Evolutionary conservation across 2,797 vertebrate species (phyloP).

Genomic region (Ctenochaetus hawaiiensis): DNA sequence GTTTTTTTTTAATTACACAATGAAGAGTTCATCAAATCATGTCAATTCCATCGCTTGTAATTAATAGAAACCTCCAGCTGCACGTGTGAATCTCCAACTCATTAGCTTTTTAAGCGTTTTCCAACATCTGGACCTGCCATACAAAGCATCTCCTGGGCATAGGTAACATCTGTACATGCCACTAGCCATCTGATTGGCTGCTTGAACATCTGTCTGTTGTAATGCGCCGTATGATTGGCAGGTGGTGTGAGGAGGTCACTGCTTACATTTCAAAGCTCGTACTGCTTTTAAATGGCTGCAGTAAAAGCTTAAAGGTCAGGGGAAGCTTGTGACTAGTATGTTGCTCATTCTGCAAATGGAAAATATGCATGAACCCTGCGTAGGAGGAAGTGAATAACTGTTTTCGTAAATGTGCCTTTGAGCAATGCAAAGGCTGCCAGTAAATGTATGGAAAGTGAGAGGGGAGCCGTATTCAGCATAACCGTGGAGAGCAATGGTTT

Average conservation of each 20-base stretch:
- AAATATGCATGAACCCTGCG: slow-evolving; percentile 43
- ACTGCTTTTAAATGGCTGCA: slow-evolving; percentile 35
- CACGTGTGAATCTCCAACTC: slow-evolving; percentile 1
- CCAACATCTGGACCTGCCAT: slow-evolving; percentile 67
- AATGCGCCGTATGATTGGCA: slow-evolving; percentile 39
- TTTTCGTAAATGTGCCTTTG: slow-evolving; percentile 49
- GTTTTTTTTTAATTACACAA: background rate
- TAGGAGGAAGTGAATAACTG: slow-evolving; percentile 45
- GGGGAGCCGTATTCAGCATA: slow-evolving; percentile 16
- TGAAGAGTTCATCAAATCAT: background rate
- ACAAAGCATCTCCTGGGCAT: slow-evolving; percentile 51
- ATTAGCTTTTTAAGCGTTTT: slow-evolving; percentile 30
- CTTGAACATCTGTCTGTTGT: slow-evolving; percentile 52
- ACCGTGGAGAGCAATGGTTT: slow-evolving; percentile 28
- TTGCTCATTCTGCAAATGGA: slow-evolving; percentile 17
- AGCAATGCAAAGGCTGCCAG: slow-evolving; percentile 53
- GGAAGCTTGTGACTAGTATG: slow-evolving; percentile 38
- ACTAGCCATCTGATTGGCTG: slow-evolving; percentile 28
- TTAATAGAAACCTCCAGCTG: slow-evolving; percentile 13
- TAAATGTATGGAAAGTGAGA: slow-evolving; percentile 2
- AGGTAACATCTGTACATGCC: slow-evolving; percentile 66
- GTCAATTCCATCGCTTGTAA: slow-evolving; percentile 25
- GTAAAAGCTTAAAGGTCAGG: slow-evolving; percentile 64
- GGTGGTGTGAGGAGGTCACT: slow-evolving; percentile 27
- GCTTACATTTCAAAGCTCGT: slow-evolving; percentile 17